Evolutionary conservation across 2,113 vertebrate species (phyloP), one percentile per base, ranked within the genome.

Genomic region (Calypte anna): DNA sequence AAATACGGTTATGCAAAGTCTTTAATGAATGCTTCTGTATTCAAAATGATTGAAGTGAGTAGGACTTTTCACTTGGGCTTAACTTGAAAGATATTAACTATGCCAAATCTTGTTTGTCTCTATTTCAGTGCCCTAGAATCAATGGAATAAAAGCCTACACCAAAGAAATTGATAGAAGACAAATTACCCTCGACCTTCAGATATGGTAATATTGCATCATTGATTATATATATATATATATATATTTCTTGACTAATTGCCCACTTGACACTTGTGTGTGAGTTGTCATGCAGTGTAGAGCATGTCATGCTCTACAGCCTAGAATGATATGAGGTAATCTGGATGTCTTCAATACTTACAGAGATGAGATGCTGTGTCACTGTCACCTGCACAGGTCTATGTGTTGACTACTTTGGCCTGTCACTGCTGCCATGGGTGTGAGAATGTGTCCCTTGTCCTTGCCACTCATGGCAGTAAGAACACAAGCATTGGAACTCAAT

Each of bases 151-250:
- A 98, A 96, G 98, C 94, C 0, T 99, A 98, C 95, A 99, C 98
- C 4, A 96, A 99, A 73, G 98, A 98, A 93, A 97, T 98, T 38
- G 98, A 98, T 38, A 98, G 97, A 43, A 98, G 98, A 96, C 98
- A 99, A 96, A 98, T 99, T 93, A 82, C 98, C 78, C 96, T 99
- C 81, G 99, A 99, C 97, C 57, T 99, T 83, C 98, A 99, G 70
- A 97, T 99, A 90, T 96, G 98, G 99, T 99, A 97, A 97, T 57
- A 4, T 83, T 64, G 10, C 73, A 57, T 91, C 73, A 24, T 2
- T 43, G 58, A 28, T 76, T 77, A 10, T 82, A 31, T 78, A 25
- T 28, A 10, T 82, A 31, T 78, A 25, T 28, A 33, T 33, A 33
- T 33, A 16, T 74, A 10, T 18, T 68, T 88, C 43, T 69, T 84